phyloP scores from a whole-genome alignment of 1,140 invertebrate genomes.

The Heliconius melpomene region DNA sequence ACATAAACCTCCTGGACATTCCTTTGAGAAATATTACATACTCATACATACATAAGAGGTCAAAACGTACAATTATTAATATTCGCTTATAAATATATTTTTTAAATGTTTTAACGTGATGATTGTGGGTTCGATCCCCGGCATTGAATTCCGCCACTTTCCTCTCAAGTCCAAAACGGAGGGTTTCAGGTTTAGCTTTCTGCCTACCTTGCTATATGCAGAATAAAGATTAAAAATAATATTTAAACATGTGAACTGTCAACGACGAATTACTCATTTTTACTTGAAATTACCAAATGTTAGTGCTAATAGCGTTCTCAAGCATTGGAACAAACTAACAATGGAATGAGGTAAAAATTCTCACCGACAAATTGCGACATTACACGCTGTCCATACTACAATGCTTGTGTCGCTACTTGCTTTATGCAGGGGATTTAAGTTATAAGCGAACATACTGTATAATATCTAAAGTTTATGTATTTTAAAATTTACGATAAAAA shows the following conservation, averaged over 20 bases:
- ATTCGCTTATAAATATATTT: too few relatives aligned
- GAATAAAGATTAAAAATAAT: background rate
- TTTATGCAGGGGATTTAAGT: background rate
- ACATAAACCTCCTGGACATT: background rate
- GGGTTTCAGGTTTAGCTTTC: background rate
- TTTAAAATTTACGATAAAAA: too few relatives aligned
- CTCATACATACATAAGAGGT: too few relatives aligned
- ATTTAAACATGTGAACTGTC: background rate
- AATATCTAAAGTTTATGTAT: background rate
- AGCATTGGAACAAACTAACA: conserved; percentile 22
- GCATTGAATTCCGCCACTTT: too few relatives aligned
- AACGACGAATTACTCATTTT: background rate
- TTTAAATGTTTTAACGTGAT: too few relatives aligned
- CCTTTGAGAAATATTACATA: background rate
- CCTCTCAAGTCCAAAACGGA: too few relatives aligned
- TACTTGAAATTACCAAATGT: background rate
- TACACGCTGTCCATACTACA: conserved; percentile 24
- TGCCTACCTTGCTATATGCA: background rate
- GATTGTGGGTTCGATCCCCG: background rate
- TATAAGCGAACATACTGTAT: background rate
- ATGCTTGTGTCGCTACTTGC: conserved; percentile 17
- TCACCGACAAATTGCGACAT: conserved; percentile 37
- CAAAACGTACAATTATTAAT: too few relatives aligned
- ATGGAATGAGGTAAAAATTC: conserved; percentile 36
- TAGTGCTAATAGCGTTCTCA: conserved; percentile 11